Conservation (phyloP, 2,888 invertebrate species). For the Thereva nobilitata region DNA sequence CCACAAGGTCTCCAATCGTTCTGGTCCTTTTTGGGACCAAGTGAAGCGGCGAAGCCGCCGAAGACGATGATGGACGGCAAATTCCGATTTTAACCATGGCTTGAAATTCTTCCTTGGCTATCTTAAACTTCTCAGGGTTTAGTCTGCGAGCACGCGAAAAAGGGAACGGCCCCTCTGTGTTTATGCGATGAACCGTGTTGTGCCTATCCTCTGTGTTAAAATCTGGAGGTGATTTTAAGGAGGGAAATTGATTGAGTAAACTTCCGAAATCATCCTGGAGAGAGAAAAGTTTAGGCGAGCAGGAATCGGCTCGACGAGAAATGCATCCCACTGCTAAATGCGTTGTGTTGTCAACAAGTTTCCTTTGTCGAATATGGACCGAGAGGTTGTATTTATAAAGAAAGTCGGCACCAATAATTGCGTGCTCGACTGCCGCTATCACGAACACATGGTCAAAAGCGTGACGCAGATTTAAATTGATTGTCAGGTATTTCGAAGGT, state of each 20-base stretch:
- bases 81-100: constrained; percentile 44
- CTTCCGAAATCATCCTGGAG: not conserved
- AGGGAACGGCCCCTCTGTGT: constrained; percentile 37
- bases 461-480: not conserved
- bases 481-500: not conserved
- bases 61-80: constrained; percentile 44
- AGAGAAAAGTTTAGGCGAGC: not conserved
- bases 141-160: constrained; percentile 37
- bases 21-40: constrained; percentile 43
- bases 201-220: not conserved
- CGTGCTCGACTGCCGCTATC: not conserved
- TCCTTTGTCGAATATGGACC: not conserved
- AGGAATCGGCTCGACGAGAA: not conserved
- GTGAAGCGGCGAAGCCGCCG: constrained; percentile 46
- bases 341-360: not conserved
- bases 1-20: too few relatives aligned
- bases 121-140: constrained; percentile 43
- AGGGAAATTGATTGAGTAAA: not conserved
- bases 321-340: not conserved
- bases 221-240: not conserved
- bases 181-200: constrained; percentile 30
- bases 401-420: constrained; percentile 9
- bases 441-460: not conserved
- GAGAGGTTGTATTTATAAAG: not conserved
- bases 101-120: constrained; percentile 44